A percentile compares a stretch with the other conserved stretches of the same genome.
Evolutionary conservation across 2,797 vertebrate genomes (phyloP).

Genomic region (Stomatorhinus walkeri): DNA sequence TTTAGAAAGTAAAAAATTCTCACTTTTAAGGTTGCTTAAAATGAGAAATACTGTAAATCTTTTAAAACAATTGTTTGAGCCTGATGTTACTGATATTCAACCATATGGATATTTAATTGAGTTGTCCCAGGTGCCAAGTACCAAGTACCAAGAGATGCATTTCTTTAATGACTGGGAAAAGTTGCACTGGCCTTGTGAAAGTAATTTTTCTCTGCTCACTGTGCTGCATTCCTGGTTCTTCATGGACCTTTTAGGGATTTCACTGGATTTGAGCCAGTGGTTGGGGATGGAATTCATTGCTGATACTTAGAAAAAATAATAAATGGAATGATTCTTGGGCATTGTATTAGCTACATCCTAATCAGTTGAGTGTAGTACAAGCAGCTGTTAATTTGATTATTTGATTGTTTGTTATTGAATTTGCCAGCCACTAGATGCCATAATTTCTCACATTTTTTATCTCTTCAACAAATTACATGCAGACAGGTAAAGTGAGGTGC

Average conservation of each 20-base stretch:
- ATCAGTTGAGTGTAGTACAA: background rate
- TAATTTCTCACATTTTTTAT: background rate
- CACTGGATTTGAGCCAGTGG: background rate
- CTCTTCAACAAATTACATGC: background rate
- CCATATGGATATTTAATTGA: background rate
- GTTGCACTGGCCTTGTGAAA: background rate
- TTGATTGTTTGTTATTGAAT: background rate
- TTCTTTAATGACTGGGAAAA: background rate
- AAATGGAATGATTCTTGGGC: background rate
- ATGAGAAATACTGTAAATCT: background rate
- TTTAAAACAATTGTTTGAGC: background rate
- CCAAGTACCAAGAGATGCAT: background rate
- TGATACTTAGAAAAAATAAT: background rate
- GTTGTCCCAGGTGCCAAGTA: background rate
- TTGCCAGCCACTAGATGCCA: background rate
- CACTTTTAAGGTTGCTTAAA: background rate
- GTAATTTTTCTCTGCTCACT: background rate
- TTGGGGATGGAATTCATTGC: background rate
- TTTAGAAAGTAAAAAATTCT: background rate
- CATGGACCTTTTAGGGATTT: background rate
- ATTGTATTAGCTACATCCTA: background rate
- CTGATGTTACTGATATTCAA: background rate
- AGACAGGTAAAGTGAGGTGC: background rate
- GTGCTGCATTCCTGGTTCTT: background rate
- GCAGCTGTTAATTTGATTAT: background rate